A percentile compares a stretch with the other conserved stretches of the same genome.
These are phyloP conservation scores for Alauda arvensis DNA, from an alignment of 2,797 vertebrate species.

Conservation along the genomic window DNA sequence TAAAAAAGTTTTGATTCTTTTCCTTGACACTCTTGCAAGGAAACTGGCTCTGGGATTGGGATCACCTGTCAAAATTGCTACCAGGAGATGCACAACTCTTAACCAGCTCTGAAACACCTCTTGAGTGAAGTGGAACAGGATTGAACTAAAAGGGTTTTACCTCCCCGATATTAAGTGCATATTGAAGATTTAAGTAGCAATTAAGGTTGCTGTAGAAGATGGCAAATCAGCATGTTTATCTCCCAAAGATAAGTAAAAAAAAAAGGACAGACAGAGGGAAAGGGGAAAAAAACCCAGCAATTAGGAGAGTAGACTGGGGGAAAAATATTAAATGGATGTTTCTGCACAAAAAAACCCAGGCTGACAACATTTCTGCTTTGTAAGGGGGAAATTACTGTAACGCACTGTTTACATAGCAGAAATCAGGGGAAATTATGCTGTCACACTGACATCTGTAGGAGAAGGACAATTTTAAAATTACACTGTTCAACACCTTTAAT, in stretches of 20 bases:
- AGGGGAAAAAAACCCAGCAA: conserved; percentile 42
- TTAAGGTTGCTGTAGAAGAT: conserved; percentile 69
- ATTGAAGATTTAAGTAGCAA: conserved; percentile 71
- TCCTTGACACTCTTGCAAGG: neutral
- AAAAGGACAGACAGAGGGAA: neutral
- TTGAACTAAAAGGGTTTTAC: conserved; percentile 49
- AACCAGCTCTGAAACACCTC: conserved; percentile 55
- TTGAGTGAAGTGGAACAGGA: conserved; percentile 55
- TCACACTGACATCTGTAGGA: conserved; percentile 92
- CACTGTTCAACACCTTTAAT: conserved; percentile 97
- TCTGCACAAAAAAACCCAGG: conserved; percentile 73
- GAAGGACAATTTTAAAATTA: conserved; percentile 94
- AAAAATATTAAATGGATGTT: conserved; percentile 77
- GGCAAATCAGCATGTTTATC: conserved; percentile 60
- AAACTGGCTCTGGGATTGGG: neutral
- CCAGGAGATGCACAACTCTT: conserved; percentile 27
- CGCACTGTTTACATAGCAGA: conserved; percentile 89
- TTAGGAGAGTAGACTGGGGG: conserved; percentile 67
- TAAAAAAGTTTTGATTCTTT: neutral
- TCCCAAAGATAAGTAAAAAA: conserved; percentile 26
- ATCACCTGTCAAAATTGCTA: conserved; percentile 15
- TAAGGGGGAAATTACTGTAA: conserved; percentile 87
- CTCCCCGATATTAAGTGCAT: conserved; percentile 65
- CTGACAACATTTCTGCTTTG: conserved; percentile 80
- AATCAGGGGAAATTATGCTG: conserved; percentile 93